Evolutionary conservation across 2,888 invertebrate genomes (phyloP).

Genomic region (Thalpophila matura): DNA sequence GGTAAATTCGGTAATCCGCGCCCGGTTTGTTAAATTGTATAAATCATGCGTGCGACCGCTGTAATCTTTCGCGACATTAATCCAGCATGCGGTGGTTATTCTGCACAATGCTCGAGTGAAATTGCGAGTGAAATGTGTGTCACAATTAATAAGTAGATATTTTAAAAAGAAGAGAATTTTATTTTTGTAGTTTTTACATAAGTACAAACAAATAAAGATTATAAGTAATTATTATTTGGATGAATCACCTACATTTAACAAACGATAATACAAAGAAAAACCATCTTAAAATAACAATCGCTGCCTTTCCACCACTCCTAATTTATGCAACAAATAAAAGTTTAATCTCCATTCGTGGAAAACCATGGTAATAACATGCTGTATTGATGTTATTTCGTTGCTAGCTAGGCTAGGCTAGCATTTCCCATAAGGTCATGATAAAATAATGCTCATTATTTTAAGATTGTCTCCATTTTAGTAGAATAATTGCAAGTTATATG

Average conservation of each 20-base stretch:
- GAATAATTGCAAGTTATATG: constrained; percentile 45
- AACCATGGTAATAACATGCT: background rate
- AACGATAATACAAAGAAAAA: no score
- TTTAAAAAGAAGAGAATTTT: no score
- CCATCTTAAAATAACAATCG: no score
- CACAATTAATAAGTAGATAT: no score
- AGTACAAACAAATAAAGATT: background rate
- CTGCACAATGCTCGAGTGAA: constrained; percentile 23
- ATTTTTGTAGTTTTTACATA: background rate
- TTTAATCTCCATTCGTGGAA: background rate
- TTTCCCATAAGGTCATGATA: constrained; percentile 32
- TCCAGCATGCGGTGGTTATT: constrained; percentile 67
- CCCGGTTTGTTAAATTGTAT: constrained; percentile 73
- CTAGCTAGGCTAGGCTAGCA: constrained; percentile 9
- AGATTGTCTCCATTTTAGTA: constrained; percentile 34
- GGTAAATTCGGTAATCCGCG: constrained; percentile 61
- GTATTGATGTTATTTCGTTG: background rate
- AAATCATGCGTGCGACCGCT: constrained; percentile 76
- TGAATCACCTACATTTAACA: background rate
- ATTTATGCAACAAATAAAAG: background rate
- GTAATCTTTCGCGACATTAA: constrained; percentile 82
- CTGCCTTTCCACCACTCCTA: no score
- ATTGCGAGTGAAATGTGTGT: constrained; percentile 16
- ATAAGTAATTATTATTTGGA: no score
- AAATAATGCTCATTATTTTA: constrained; percentile 44